These are phyloP conservation scores for Argyresthia albistria DNA, from an alignment of 2,888 invertebrate species.

Conservation along the genomic window DNA sequence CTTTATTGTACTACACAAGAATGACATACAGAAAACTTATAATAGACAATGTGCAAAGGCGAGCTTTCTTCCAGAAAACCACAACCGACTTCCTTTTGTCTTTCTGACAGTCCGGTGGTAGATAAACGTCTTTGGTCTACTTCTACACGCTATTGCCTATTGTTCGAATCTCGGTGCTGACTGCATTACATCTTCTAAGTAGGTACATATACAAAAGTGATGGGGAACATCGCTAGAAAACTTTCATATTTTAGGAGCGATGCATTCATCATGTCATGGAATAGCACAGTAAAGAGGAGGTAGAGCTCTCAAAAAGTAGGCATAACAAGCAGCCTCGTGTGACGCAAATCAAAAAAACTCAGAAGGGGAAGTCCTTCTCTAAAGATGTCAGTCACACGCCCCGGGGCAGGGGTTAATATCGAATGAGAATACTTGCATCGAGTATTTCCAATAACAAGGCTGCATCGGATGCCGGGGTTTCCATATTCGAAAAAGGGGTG, in stretches of 20 bases:
- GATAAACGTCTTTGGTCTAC: too few relatives aligned
- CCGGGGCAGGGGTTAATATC: background rate
- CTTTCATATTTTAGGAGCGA: background rate
- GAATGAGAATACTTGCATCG: background rate
- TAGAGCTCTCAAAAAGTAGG: background rate
- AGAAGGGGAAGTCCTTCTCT: slow-evolving; percentile 28
- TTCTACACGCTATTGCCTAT: too few relatives aligned
- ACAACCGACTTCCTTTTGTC: too few relatives aligned
- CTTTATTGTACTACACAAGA: background rate
- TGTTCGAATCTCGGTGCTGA: background rate
- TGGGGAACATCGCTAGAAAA: background rate
- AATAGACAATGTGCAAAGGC: too few relatives aligned
- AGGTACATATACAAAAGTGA: too few relatives aligned
- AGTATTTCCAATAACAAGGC: background rate
- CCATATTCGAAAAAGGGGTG: background rate
- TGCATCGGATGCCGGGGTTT: background rate
- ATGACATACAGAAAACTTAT: too few relatives aligned
- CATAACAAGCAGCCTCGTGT: background rate
- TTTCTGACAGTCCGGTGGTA: too few relatives aligned
- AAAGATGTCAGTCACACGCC: slow-evolving; percentile 40
- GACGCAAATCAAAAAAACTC: slow-evolving; percentile 5
- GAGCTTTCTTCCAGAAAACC: too few relatives aligned
- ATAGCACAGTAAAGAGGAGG: too few relatives aligned
- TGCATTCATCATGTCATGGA: too few relatives aligned
- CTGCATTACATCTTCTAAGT: background rate